Percentiles rank a stretch among this genome's conserved stretches.
These are phyloP conservation scores for Myiozetetes cayanensis DNA, from an alignment of 2,113 vertebrate genomes.

Conservation along the genomic window DNA sequence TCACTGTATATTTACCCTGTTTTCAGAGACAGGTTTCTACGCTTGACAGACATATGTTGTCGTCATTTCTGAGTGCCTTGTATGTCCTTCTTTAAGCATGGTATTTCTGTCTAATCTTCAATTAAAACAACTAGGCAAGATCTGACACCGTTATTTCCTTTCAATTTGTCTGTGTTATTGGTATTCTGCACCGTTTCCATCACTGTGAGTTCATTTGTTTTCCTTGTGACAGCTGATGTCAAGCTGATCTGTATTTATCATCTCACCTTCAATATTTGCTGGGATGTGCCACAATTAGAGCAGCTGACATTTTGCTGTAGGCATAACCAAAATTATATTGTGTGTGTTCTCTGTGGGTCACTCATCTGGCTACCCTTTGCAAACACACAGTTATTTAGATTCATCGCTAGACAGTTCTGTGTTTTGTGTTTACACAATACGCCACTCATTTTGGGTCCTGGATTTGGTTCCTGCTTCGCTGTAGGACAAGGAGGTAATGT, in stretches of 20 bases:
- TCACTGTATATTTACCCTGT: neutral
- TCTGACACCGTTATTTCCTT: neutral
- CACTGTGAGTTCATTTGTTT: constrained; percentile 22
- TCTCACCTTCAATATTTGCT: constrained; percentile 53
- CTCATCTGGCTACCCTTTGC: neutral
- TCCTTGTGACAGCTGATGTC: constrained; percentile 38
- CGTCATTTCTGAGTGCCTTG: neutral
- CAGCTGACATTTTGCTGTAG: constrained; percentile 55
- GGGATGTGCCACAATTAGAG: constrained; percentile 43
- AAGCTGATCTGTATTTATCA: constrained; percentile 41
- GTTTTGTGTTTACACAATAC: neutral
- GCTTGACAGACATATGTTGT: neutral
- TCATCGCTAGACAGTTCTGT: neutral
- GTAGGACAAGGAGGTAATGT: neutral
- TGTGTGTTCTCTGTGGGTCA: neutral
- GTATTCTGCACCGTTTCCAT: constrained; percentile 6
- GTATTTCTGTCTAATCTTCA: neutral
- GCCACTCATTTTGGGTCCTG: neutral
- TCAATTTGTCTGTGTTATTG: neutral
- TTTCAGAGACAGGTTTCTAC: neutral
- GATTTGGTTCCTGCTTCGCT: neutral
- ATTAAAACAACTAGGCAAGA: neutral
- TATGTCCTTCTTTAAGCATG: neutral
- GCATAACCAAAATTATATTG: neutral
- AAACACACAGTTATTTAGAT: neutral